Percentiles rank a stretch among this genome's conserved stretches.
phyloP scores from a whole-genome alignment of 2,113 vertebrate species.

The Azemiops feae region DNA sequence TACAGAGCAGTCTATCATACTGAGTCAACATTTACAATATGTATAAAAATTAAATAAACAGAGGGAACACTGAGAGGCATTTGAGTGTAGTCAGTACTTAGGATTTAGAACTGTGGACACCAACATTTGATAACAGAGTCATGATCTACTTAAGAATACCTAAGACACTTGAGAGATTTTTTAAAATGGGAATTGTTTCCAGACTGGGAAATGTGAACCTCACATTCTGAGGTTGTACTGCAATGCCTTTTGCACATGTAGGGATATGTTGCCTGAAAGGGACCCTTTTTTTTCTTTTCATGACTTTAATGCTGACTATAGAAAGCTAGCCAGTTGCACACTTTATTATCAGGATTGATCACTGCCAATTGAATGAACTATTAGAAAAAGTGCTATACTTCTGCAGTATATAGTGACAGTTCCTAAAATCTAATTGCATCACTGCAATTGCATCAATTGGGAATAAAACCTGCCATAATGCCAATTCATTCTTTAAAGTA shows the following conservation, averaged over 20 bases:
- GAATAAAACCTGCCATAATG: neutral
- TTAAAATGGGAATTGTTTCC: neutral
- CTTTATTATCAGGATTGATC: neutral
- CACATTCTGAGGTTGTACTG: neutral
- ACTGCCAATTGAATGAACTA: neutral
- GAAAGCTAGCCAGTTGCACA: neutral
- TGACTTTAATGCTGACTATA: neutral
- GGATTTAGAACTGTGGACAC: neutral
- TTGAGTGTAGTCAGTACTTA: neutral
- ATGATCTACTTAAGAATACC: neutral
- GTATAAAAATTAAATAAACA: neutral
- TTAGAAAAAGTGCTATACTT: neutral
- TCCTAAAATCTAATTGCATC: neutral
- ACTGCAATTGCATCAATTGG: neutral
- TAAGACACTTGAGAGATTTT: neutral
- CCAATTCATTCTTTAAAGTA: slow-evolving; percentile 6
- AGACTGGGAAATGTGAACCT: neutral
- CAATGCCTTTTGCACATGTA: neutral
- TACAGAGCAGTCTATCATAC: neutral
- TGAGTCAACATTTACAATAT: neutral
- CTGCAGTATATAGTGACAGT: neutral
- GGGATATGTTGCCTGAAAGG: neutral
- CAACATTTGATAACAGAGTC: neutral
- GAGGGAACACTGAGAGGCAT: neutral
- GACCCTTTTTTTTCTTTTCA: neutral